Conservation (phyloP, 2,113 vertebrate genomes). For the Callipepla squamata region DNA sequence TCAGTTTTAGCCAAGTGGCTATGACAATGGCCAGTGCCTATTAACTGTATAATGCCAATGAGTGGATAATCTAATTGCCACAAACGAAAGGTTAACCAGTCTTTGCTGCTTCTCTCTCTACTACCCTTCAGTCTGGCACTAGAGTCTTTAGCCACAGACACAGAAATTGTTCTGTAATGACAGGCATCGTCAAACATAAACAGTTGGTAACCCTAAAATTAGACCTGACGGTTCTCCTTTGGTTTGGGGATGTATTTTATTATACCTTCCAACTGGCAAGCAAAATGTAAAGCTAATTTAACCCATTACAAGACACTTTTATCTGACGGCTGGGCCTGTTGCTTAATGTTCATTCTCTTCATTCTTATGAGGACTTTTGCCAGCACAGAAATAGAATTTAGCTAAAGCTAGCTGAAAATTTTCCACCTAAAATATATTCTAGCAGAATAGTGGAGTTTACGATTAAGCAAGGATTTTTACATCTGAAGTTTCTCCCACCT, state of each 20-base stretch:
- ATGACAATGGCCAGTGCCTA: neutral
- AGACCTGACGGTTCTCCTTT: neutral
- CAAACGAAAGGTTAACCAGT: constrained; percentile 48
- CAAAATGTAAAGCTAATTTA: constrained; percentile 41
- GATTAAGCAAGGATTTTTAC: neutral
- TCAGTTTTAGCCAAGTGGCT: neutral
- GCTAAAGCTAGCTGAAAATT: neutral
- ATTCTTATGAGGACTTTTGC: neutral
- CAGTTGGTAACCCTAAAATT: constrained; percentile 63
- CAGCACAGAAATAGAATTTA: constrained; percentile 4
- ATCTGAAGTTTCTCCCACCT: neutral
- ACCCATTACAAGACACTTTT: constrained; percentile 39
- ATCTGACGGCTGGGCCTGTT: neutral
- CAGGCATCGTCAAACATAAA: constrained; percentile 67
- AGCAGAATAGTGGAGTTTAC: neutral
- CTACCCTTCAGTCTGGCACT: constrained; percentile 37
- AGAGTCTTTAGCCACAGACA: constrained; percentile 59
- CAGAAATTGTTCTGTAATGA: constrained; percentile 67
- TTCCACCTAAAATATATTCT: constrained; percentile 11
- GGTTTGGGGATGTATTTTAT: constrained; percentile 56
- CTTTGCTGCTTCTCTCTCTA: constrained; percentile 12
- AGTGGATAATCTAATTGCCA: constrained; percentile 34
- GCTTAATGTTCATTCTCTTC: neutral
- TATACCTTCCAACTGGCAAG: constrained; percentile 40
- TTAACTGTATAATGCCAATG: neutral